These are phyloP conservation scores for Malurus splendens DNA, from an alignment of 2,797 vertebrate genomes.

Conservation along the genomic window DNA sequence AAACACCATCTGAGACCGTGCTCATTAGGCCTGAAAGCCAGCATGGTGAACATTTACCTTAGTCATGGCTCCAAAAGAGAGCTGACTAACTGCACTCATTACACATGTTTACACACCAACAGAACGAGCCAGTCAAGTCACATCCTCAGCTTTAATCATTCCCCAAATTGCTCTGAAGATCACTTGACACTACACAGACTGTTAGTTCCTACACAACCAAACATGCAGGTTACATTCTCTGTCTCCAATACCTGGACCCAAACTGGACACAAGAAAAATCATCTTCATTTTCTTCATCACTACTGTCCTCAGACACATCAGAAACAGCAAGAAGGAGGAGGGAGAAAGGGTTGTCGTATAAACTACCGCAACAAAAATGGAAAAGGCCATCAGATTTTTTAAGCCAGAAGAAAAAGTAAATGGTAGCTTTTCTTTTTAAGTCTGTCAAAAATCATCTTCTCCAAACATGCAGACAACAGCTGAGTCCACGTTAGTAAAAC, in stretches of 20 bases:
- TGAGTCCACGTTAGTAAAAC: background rate
- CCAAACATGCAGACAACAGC: slow-evolving; percentile 30
- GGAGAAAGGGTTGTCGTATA: slow-evolving; percentile 87
- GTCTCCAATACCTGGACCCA: slow-evolving; percentile 95
- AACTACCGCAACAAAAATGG: slow-evolving; percentile 74
- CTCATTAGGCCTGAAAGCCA: background rate
- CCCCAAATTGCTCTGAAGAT: background rate
- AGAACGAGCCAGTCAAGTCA: background rate
- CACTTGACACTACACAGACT: background rate
- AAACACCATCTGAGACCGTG: background rate
- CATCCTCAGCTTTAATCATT: background rate
- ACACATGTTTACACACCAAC: background rate
- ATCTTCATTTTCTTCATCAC: slow-evolving; percentile 90
- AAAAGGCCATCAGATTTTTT: slow-evolving; percentile 52
- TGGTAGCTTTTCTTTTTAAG: background rate
- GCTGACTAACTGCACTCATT: background rate
- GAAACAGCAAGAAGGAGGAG: slow-evolving; percentile 90
- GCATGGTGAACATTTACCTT: background rate
- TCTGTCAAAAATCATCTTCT: background rate
- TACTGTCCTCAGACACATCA: slow-evolving; percentile 94
- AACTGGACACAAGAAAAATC: slow-evolving; percentile 97
- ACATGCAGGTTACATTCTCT: slow-evolving; percentile 74
- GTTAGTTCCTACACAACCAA: slow-evolving; percentile 62
- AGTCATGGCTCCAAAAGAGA: background rate
- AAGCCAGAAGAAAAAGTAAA: background rate